These are phyloP conservation scores for Ormia ochracea DNA, from an alignment of 2,888 invertebrate species.

Conservation along the genomic window DNA sequence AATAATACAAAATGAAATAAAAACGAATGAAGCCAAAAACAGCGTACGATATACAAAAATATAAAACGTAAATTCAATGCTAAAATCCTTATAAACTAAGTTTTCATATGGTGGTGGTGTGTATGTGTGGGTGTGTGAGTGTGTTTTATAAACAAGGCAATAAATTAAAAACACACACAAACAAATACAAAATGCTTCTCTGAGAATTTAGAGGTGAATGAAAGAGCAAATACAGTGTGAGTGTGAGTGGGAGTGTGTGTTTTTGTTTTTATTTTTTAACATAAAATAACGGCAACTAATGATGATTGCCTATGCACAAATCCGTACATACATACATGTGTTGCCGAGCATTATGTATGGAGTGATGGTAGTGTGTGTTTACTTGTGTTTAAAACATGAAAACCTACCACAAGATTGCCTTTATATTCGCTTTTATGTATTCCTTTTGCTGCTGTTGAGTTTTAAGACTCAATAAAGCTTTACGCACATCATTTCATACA, in stretches of 20 bases:
- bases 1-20: background rate
- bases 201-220: background rate
- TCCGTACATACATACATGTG: background rate
- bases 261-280: background rate
- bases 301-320: constrained; percentile 24
- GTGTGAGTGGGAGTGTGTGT: background rate
- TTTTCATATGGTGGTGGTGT: background rate
- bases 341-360: background rate
- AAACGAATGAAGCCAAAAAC: constrained; percentile 13
- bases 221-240: background rate
- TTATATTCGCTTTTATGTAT: background rate
- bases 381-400: constrained; percentile 1
- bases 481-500: background rate
- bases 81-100: background rate
- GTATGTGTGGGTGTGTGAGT: background rate
- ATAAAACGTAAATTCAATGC: background rate
- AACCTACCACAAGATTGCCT: constrained; percentile 43
- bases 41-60: background rate
- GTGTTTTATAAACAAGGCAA: constrained; percentile 35
- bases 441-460: background rate
- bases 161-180: constrained; percentile 31
- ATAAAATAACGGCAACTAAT: constrained; percentile 44
- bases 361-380: no score
- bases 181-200: background rate
- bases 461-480: constrained; percentile 22